Evolutionary conservation across 2,797 vertebrate species (phyloP).

Genomic region (Enteromius mattozi): DNA sequence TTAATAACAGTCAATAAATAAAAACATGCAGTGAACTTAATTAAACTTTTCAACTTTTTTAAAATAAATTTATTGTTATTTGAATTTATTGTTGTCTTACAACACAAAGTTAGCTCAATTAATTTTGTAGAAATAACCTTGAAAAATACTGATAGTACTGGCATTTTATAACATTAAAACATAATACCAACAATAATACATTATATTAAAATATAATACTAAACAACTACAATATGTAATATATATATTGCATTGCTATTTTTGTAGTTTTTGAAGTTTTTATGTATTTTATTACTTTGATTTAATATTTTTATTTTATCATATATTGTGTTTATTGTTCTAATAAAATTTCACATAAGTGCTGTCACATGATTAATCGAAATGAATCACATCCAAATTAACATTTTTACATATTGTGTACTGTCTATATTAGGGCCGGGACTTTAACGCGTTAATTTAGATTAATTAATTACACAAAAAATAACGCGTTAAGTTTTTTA

Average conservation of each 20-base stretch:
- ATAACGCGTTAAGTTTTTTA: too few species aligned
- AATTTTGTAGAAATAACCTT: neutral
- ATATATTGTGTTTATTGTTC: neutral
- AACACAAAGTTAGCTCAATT: neutral
- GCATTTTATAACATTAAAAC: neutral
- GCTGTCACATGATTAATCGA: too few species aligned
- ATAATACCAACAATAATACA: neutral
- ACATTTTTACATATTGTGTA: too few species aligned
- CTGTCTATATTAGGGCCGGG: too few species aligned
- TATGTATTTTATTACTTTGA: neutral
- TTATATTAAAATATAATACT: neutral
- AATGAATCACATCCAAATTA: too few species aligned
- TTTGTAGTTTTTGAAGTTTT: neutral
- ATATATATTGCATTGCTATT: neutral
- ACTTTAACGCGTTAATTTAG: too few species aligned
- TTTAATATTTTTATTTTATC: too few species aligned
- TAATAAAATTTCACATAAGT: neutral
- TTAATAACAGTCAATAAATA: constrained; percentile 3
- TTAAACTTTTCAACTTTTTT: neutral
- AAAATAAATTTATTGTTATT: neutral
- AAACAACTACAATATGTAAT: neutral
- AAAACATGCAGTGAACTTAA: neutral
- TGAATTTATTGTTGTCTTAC: neutral
- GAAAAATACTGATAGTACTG: neutral
- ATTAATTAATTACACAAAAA: too few species aligned